Conservation (phyloP, 2,888 invertebrate genomes). For the Lysandra coridon region DNA sequence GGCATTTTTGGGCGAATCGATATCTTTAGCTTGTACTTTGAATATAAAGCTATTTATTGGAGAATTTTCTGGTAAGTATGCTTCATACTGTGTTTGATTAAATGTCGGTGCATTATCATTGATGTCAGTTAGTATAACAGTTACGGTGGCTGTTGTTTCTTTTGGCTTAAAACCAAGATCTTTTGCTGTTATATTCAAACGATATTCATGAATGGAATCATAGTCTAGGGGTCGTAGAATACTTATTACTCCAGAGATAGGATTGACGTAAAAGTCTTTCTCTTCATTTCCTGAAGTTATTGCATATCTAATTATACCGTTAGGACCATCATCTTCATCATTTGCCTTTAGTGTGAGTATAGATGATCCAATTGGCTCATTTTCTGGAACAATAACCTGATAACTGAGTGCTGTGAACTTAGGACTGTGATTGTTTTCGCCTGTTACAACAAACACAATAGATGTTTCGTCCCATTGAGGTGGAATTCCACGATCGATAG, state of each 20-base stretch:
- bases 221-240: conserved; percentile 91
- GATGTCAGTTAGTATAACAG: conserved; percentile 93
- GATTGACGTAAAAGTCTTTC: conserved; percentile 89
- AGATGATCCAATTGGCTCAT: conserved; percentile 91
- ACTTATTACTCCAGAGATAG: conserved; percentile 88
- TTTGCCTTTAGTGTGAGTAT: conserved; percentile 92
- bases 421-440: conserved; percentile 90
- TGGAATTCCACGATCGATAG: conserved; percentile 93
- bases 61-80: conserved; percentile 91
- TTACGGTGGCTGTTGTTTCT: conserved; percentile 88
- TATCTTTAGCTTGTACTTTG: conserved; percentile 88
- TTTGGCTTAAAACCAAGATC: conserved; percentile 92
- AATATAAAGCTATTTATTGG: conserved; percentile 87
- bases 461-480: conserved; percentile 88
- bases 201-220: conserved; percentile 91
- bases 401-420: conserved; percentile 91
- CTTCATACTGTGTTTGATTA: conserved; percentile 87
- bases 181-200: conserved; percentile 91
- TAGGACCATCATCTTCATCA: conserved; percentile 93
- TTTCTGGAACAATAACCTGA: conserved; percentile 95
- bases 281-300: conserved; percentile 92
- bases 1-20: conserved; percentile 93
- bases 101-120: conserved; percentile 96
- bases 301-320: conserved; percentile 91
- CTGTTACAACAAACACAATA: conserved; percentile 89